A percentile compares a stretch with the other conserved stretches of the same genome.
phyloP scores from a whole-genome alignment of 2,888 invertebrate genomes.

The Tetropium fuscum region DNA sequence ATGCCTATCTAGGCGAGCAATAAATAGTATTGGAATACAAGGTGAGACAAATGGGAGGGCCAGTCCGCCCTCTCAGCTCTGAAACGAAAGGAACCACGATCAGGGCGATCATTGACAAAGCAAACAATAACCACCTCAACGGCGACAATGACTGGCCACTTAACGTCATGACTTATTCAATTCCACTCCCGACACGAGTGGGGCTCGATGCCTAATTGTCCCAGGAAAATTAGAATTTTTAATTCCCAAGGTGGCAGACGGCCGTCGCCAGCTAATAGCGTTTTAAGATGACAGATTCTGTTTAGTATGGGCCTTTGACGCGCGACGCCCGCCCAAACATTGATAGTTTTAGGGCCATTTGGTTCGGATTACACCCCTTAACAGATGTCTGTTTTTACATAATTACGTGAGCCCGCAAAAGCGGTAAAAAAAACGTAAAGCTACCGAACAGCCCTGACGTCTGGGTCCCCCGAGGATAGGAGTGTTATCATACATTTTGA shows the following conservation, averaged over 20 bases:
- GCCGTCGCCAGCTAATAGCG: slow-evolving; percentile 44
- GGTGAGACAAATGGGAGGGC: slow-evolving; percentile 33
- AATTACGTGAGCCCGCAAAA: slow-evolving; percentile 60
- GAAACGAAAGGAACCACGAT: slow-evolving; percentile 16
- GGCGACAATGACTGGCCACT: slow-evolving; percentile 29
- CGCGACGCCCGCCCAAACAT: slow-evolving; percentile 55
- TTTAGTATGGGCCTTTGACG: slow-evolving; percentile 56
- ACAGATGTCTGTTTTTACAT: slow-evolving; percentile 58
- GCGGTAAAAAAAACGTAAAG: slow-evolving; percentile 33
- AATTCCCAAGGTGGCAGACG: slow-evolving; percentile 37
- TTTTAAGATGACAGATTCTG: slow-evolving; percentile 56
- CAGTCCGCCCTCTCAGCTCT: slow-evolving; percentile 22
- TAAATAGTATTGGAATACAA: slow-evolving; percentile 23
- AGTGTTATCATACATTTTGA: no score
- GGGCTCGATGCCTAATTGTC: not conserved
- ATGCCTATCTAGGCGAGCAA: no score
- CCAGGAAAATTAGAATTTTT: slow-evolving; percentile 11
- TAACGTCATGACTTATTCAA: slow-evolving; percentile 24
- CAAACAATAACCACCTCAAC: slow-evolving; percentile 27
- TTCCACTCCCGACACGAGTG: slow-evolving; percentile 7
- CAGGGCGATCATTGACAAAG: slow-evolving; percentile 25
- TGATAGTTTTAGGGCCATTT: slow-evolving; percentile 52
- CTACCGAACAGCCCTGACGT: no score
- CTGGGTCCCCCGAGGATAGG: no score
- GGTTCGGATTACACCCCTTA: slow-evolving; percentile 59